These are phyloP conservation scores for Coptotermes formosanus DNA, from an alignment of 1,140 invertebrate genomes.

Conservation along the genomic window DNA sequence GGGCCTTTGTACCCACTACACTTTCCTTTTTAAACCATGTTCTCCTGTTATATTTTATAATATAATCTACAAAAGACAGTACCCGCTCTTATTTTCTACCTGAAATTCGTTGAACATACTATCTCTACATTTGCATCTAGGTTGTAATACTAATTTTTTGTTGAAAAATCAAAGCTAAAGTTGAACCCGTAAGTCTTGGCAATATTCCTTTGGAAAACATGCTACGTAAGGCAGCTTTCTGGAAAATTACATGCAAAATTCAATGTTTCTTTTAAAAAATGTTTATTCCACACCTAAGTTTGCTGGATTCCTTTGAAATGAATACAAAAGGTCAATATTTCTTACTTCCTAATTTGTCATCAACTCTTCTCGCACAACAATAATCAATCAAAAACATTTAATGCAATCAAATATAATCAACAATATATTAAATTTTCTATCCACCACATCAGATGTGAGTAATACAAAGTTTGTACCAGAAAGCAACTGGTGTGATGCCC, in stretches of 20 bases:
- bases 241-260: neutral
- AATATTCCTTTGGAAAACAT: neutral
- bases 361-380: no score
- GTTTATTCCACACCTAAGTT: neutral
- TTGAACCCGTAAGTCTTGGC: neutral
- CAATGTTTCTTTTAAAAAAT: neutral
- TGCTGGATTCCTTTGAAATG: neutral
- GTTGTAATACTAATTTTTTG: slow-evolving; percentile 11
- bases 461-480: no score
- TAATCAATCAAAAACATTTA: no score
- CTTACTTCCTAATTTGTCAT: neutral
- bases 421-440: no score
- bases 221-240: neutral
- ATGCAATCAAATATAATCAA: neutral
- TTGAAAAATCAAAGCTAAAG: slow-evolving; percentile 17
- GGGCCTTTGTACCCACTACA: slow-evolving; percentile 27
- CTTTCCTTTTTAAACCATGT: slow-evolving; percentile 24
- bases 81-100: slow-evolving; percentile 18
- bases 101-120: slow-evolving; percentile 27
- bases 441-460: no score
- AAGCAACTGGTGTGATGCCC: no score
- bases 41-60: slow-evolving; percentile 30
- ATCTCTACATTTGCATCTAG: slow-evolving; percentile 16
- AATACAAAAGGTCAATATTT: neutral
- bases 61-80: slow-evolving; percentile 28